These are phyloP conservation scores for Eupristina koningsbergeri DNA, from an alignment of 1,140 invertebrate species.

Conservation along the genomic window DNA sequence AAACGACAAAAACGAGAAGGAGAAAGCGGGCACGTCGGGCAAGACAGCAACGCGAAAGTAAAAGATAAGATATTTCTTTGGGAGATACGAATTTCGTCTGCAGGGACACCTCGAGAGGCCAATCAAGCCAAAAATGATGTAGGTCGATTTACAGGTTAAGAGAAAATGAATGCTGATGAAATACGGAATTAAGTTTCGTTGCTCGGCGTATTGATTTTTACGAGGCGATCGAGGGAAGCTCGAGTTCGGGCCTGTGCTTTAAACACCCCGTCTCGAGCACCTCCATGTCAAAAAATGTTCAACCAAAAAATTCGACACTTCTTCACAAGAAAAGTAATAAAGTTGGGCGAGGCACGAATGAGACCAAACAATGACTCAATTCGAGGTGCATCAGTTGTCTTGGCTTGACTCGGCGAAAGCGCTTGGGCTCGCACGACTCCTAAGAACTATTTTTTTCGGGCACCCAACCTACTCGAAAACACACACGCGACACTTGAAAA, in stretches of 20 bases:
- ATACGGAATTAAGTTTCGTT: not conserved
- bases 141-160: constrained; percentile 26
- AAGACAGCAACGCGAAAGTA: not conserved
- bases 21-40: not conserved
- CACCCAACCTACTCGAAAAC: not conserved
- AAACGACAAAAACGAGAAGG: not conserved
- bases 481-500: constrained; percentile 8
- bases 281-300: too few species aligned
- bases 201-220: constrained; percentile 70
- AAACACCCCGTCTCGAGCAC: too few species aligned
- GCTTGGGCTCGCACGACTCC: not conserved
- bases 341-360: not conserved
- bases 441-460: constrained; percentile 4
- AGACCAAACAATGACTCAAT: not conserved
- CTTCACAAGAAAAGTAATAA: not conserved
- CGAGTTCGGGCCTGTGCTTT: constrained; percentile 14
- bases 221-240: constrained; percentile 59
- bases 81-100: not conserved
- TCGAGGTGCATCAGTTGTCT: constrained; percentile 15
- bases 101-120: not conserved
- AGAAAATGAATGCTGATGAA: not conserved
- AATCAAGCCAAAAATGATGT: not conserved
- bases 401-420: constrained; percentile 1
- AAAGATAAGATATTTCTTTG: not conserved
- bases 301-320: not conserved